Evolutionary conservation across 2,888 invertebrate species (phyloP).

Genomic region (Cephus pygmeus): DNA sequence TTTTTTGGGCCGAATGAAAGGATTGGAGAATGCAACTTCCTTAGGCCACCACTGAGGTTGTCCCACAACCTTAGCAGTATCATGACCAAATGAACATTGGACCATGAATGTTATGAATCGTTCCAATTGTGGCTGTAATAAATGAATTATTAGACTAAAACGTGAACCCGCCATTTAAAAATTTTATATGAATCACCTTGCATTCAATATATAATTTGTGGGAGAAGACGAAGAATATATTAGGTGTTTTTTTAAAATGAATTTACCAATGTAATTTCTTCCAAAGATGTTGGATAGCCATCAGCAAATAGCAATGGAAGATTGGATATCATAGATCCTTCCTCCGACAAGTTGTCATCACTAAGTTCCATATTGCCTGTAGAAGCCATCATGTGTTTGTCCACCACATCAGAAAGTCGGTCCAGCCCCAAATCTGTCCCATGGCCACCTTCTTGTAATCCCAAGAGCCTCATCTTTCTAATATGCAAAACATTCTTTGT

Average conservation of each 20-base stretch:
- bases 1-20: slow-evolving; percentile 71
- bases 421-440: slow-evolving; percentile 54
- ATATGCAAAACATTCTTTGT: slow-evolving; percentile 33
- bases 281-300: slow-evolving; percentile 77
- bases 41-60: slow-evolving; percentile 80
- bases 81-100: slow-evolving; percentile 78
- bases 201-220: not conserved
- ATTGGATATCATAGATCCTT: slow-evolving; percentile 75
- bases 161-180: not conserved
- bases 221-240: not conserved
- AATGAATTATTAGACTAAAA: not conserved
- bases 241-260: not conserved
- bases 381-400: slow-evolving; percentile 54
- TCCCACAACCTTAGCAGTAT: slow-evolving; percentile 68
- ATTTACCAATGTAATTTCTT: slow-evolving; percentile 70
- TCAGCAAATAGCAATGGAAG: slow-evolving; percentile 78
- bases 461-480: slow-evolving; percentile 56
- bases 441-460: slow-evolving; percentile 54
- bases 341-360: slow-evolving; percentile 44
- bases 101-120: slow-evolving; percentile 81
- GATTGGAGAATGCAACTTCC: slow-evolving; percentile 74
- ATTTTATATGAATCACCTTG: not conserved
- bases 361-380: slow-evolving; percentile 45
- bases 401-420: slow-evolving; percentile 44
- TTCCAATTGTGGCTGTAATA: slow-evolving; percentile 70